Conservation (phyloP, 2,888 invertebrate species). For the Fabriciana adippe region DNA sequence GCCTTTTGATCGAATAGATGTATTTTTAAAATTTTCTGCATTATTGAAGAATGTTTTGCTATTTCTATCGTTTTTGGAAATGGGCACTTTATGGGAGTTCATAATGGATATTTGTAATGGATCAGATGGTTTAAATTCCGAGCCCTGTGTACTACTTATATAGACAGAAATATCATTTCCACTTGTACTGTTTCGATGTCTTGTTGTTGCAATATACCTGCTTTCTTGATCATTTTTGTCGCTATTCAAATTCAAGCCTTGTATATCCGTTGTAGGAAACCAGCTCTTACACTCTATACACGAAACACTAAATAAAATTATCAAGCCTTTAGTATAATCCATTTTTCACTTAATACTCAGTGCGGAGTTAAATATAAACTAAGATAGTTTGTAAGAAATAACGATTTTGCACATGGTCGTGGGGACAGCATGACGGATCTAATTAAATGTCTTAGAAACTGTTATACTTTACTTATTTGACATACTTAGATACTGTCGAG, state of each 20-base stretch:
- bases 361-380: conserved; percentile 27
- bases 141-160: no score
- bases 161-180: neutral
- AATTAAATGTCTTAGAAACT: conserved; percentile 68
- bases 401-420: conserved; percentile 34
- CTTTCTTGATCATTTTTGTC: no score
- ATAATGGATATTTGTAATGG: conserved; percentile 13
- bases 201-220: neutral
- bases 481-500: conserved; percentile 46
- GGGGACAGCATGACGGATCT: conserved; percentile 60
- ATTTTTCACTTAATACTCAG: conserved; percentile 17
- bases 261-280: conserved; percentile 54
- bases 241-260: neutral
- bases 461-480: conserved; percentile 59
- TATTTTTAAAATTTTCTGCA: neutral
- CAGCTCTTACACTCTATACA: conserved; percentile 50
- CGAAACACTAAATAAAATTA: conserved; percentile 12
- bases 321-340: conserved; percentile 16
- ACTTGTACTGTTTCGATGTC: no score
- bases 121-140: conserved; percentile 18
- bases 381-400: conserved; percentile 24
- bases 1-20: conserved; percentile 42
- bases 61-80: no score
- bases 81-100: no score
- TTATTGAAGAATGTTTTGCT: neutral